Evolutionary conservation across 2,888 invertebrate species (phyloP).

Genomic region (Sinohyriopsis cumingii): DNA sequence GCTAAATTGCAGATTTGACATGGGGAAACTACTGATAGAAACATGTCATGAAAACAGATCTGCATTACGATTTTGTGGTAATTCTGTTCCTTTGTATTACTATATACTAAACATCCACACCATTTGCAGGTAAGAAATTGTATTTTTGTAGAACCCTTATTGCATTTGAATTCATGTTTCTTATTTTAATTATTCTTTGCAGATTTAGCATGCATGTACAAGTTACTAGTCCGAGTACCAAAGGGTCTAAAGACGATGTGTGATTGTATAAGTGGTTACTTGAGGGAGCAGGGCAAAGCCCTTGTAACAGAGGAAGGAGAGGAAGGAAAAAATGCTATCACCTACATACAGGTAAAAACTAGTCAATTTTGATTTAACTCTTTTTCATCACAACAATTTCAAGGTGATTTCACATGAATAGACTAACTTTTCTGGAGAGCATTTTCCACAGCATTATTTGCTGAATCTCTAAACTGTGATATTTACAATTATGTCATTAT

Average conservation of each 20-base stretch:
- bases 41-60: too few relatives aligned
- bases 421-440: too few relatives aligned
- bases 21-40: too few relatives aligned
- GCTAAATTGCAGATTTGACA: too few relatives aligned
- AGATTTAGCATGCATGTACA: slow-evolving; percentile 98
- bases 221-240: slow-evolving; percentile 91
- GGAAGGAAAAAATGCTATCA: slow-evolving; percentile 77
- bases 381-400: neutral
- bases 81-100: too few relatives aligned
- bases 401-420: too few relatives aligned
- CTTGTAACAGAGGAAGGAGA: slow-evolving; percentile 95
- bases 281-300: slow-evolving; percentile 95
- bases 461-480: too few relatives aligned
- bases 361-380: neutral
- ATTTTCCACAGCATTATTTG: too few relatives aligned
- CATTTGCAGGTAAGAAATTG: neutral
- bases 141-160: neutral
- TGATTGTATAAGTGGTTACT: slow-evolving; percentile 90
- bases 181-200: slow-evolving; percentile 25
- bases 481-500: too few relatives aligned
- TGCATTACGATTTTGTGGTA: too few relatives aligned
- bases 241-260: slow-evolving; percentile 97
- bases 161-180: neutral
- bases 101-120: too few relatives aligned
- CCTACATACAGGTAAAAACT: slow-evolving; percentile 67